Evolutionary conservation across 1,140 invertebrate genomes (phyloP), one percentile per base, ranked within the genome.

Genomic region (Phthorimaea operculella): DNA sequence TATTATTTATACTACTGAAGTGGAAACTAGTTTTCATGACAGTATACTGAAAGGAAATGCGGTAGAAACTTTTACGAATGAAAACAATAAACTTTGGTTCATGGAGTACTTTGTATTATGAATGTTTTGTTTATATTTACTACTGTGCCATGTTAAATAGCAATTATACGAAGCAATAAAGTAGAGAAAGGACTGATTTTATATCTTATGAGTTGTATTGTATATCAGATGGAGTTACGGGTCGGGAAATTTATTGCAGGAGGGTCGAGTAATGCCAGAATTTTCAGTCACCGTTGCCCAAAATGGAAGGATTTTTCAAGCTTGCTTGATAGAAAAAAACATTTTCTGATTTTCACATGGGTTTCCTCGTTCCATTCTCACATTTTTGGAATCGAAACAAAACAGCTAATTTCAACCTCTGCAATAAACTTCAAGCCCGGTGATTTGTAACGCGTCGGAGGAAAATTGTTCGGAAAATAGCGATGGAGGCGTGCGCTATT

Each of bases 211-310:
- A 61, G 53, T 53, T 28, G 21, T 28, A 28, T 28, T 47, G 52
- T 60, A 54, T 34, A 61, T 61, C 55, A 57, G 56, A 58, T 62
- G 58, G 57, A 52, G 55, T 52, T 62, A 28, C 39, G 53, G 56
- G 44, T 36, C 17, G 45, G 28, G 42, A 17, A 18, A 57, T 57
- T 60, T 60, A 60, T 60, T 49, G 14, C 47, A 11, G 33, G 45
- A 51, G 53, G 58, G 57, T 58, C 16, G 44, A 16, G 44, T 47
- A 17, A 28, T 15, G n/a, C 11, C 44, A 9, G 16, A 47, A 47
- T 47, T 47, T 47, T 47, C 16, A 47, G 39, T 28, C 6, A 28
- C 21, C 21, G 21, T 28, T 28, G 21, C 21, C 21, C 39, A 9
- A n/a, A 42, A 42, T 14, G 9, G 11, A 14, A 11, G 14, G 3